phyloP scores from a whole-genome alignment of 2,113 vertebrate genomes.

The Alouatta palliata region DNA sequence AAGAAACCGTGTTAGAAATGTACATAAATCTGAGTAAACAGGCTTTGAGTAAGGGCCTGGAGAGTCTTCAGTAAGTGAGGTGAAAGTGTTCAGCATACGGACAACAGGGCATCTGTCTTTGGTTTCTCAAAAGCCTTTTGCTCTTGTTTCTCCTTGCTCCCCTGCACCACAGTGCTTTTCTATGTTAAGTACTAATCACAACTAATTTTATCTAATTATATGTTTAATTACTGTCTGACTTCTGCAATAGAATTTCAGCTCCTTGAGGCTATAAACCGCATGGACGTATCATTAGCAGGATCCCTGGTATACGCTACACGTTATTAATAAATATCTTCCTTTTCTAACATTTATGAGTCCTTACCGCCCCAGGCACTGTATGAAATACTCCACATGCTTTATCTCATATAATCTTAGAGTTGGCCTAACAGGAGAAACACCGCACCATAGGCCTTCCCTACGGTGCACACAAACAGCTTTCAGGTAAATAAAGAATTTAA shows the following conservation, averaged over 20 bases:
- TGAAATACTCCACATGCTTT: not conserved
- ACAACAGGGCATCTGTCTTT: not conserved
- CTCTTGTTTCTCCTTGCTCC: not conserved
- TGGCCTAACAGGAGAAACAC: not conserved
- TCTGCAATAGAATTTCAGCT: conserved; percentile 13
- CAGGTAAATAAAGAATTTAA: not conserved
- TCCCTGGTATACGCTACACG: rapidly evolving
- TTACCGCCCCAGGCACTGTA: not conserved
- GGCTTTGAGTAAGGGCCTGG: not conserved
- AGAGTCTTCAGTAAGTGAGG: not conserved
- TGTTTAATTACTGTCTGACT: conserved; percentile 41
- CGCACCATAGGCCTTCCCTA: rapidly evolving
- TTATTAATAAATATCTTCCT: not conserved
- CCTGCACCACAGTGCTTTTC: not conserved
- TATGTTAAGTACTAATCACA: not conserved
- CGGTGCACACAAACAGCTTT: not conserved
- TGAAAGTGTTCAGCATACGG: not conserved
- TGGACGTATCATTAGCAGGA: not conserved
- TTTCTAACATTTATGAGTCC: not conserved
- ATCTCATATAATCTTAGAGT: not conserved
- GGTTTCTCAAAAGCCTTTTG: not conserved
- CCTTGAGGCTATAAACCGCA: not conserved
- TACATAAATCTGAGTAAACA: not conserved
- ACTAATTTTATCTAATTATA: conserved; percentile 33
- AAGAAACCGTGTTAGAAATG: not conserved